phyloP scores from a whole-genome alignment of 2,113 vertebrate species.

The Conger conger region DNA sequence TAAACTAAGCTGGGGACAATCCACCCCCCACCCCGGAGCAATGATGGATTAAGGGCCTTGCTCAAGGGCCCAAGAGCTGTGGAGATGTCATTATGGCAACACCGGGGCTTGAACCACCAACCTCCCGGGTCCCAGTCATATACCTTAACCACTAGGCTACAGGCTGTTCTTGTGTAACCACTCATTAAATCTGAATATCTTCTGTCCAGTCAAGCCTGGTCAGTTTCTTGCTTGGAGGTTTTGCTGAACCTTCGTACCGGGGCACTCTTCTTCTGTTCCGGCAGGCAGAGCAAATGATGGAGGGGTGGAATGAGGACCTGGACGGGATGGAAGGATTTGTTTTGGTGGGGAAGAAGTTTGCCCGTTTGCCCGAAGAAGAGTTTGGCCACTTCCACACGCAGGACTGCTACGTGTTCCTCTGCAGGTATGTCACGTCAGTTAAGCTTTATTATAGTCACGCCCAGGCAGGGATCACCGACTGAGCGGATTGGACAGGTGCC shows the following conservation, averaged over 20 bases:
- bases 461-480: no score
- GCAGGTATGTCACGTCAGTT: conserved; percentile 72
- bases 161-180: not conserved
- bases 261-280: not conserved
- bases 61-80: no score
- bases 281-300: conserved; percentile 93
- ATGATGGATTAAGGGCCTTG: no score
- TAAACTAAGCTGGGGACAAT: no score
- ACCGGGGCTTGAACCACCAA: no score
- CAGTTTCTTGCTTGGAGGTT: not conserved
- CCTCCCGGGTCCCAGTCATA: no score
- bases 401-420: conserved; percentile 97
- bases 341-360: conserved; percentile 94
- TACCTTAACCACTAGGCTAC: no score
- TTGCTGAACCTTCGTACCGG: no score
- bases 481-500: no score
- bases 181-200: not conserved
- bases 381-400: conserved; percentile 95
- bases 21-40: no score
- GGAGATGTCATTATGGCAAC: no score
- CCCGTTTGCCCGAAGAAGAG: conserved; percentile 92
- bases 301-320: conserved; percentile 97
- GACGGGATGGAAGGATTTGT: conserved; percentile 98
- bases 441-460: no score
- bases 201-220: not conserved